Conservation (phyloP, 1,140 invertebrate genomes). For the Lethrus apterus region DNA sequence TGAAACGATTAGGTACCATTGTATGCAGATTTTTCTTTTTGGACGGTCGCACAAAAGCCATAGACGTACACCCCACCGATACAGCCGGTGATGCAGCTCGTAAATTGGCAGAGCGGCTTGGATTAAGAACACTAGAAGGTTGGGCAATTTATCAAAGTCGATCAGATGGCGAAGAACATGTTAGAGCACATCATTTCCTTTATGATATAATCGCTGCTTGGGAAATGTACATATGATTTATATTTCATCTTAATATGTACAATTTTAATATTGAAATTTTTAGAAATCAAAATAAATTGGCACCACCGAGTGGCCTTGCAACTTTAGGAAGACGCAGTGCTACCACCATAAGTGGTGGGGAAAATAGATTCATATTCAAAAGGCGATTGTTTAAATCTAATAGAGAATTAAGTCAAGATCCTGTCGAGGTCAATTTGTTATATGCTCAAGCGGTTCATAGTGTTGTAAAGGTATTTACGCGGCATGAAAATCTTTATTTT, state of each 20-base stretch:
- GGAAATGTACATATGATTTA: constrained; percentile 64
- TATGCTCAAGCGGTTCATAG: constrained; percentile 93
- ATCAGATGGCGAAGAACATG: constrained; percentile 81
- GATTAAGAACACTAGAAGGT: constrained; percentile 74
- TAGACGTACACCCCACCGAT: constrained; percentile 90
- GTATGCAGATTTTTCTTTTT: constrained; percentile 93
- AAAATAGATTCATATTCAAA: constrained; percentile 90
- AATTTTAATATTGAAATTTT: constrained; percentile 21
- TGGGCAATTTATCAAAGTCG: constrained; percentile 90
- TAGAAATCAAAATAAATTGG: constrained; percentile 57
- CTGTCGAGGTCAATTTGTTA: constrained; percentile 88
- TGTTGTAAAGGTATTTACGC: constrained; percentile 85
- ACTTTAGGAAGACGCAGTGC: constrained; percentile 49
- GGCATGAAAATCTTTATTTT: neutral
- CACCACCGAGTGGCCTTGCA: constrained; percentile 48
- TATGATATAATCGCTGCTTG: constrained; percentile 91
- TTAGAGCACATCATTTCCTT: constrained; percentile 86
- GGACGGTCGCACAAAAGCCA: constrained; percentile 90
- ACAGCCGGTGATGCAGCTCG: constrained; percentile 84
- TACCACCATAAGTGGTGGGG: constrained; percentile 64
- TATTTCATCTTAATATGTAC: constrained; percentile 2
- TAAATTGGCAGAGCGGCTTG: constrained; percentile 83
- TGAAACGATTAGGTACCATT: constrained; percentile 83
- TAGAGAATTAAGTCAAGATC: constrained; percentile 89
- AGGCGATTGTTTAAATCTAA: constrained; percentile 81